Conservation (phyloP, 2,113 vertebrate genomes). For the Aviceda subcristata region DNA sequence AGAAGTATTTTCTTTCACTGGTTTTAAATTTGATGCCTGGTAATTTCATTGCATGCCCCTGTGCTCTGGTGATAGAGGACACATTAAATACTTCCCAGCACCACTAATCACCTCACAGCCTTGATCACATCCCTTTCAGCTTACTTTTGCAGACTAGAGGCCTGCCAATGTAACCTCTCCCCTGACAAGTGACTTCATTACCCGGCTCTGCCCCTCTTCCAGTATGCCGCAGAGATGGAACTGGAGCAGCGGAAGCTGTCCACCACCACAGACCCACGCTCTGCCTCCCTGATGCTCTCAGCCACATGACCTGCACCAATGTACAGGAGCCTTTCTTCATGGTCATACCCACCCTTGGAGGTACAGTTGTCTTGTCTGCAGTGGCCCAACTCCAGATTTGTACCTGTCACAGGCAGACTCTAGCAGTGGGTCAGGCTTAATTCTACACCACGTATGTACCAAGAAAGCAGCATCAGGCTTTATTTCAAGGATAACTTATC, state of each 20-base stretch:
- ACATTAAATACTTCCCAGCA: background rate
- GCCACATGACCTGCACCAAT: background rate
- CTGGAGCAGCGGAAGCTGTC: background rate
- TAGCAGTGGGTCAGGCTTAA: background rate
- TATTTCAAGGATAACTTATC: background rate
- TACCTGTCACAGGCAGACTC: background rate
- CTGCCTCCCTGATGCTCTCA: background rate
- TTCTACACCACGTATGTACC: background rate
- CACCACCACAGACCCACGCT: background rate
- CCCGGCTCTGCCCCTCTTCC: background rate
- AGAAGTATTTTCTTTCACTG: background rate
- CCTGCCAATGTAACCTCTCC: background rate
- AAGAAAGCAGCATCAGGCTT: background rate
- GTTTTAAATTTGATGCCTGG: background rate
- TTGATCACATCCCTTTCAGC: background rate
- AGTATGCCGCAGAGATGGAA: background rate
- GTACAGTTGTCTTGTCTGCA: background rate
- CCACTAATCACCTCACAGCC: background rate
- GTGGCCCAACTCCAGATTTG: background rate
- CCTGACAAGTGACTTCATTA: accelerated
- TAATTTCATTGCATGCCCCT: background rate
- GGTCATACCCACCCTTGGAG: background rate
- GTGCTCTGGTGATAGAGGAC: background rate
- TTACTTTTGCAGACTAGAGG: background rate
- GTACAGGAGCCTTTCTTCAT: background rate